A percentile compares a stretch with the other conserved stretches of the same genome.
phyloP scores from a whole-genome alignment of 2,797 vertebrate species.

The Ctenopoma kingsleyae region DNA sequence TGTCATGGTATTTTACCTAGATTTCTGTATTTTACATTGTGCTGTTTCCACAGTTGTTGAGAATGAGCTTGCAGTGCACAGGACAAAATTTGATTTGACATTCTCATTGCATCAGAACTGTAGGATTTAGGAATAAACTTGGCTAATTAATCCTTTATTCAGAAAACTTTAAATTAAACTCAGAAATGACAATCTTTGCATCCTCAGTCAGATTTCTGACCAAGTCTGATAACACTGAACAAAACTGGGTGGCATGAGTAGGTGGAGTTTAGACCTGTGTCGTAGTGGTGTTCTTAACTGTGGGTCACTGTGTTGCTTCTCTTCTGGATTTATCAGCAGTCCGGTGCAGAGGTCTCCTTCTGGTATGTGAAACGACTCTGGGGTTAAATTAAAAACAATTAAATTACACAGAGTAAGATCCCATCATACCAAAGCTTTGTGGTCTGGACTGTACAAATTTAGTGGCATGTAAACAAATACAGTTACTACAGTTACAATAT shows the following conservation, averaged over 20 bases:
- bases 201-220: background rate
- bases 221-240: slow-evolving; percentile 1
- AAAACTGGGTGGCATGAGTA: background rate
- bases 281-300: slow-evolving; percentile 30
- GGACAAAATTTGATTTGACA: background rate
- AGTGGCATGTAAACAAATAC: background rate
- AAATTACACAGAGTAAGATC: background rate
- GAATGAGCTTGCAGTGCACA: background rate
- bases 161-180: background rate
- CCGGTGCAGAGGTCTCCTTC: slow-evolving; percentile 35
- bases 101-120: background rate
- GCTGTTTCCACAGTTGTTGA: background rate
- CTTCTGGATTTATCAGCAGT: slow-evolving; percentile 34
- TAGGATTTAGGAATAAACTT: background rate
- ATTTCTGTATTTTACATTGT: background rate
- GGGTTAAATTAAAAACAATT: background rate
- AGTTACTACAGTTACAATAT: background rate
- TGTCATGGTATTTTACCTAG: background rate
- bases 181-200: slow-evolving; percentile 9
- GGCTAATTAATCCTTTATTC: slow-evolving; percentile 2
- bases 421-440: background rate
- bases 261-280: slow-evolving; percentile 48
- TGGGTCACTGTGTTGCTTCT: slow-evolving; percentile 36
- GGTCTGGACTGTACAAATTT: background rate
- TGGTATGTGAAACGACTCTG: slow-evolving; percentile 51